Evolutionary conservation across 2,797 vertebrate genomes (phyloP).

Genomic region (Schizothorax lantsangensis): DNA sequence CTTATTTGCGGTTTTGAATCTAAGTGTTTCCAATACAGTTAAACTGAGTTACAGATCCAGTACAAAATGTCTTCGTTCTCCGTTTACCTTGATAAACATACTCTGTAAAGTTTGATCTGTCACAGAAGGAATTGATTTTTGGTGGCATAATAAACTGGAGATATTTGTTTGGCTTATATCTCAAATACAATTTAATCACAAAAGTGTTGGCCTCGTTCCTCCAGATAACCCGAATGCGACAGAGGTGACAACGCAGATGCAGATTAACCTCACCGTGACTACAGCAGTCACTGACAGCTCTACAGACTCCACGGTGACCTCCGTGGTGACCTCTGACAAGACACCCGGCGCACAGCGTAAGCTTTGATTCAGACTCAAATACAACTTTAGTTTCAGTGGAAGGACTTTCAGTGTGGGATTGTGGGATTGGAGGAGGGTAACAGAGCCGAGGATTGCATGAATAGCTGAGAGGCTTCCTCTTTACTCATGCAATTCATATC

Average conservation of each 20-base stretch:
- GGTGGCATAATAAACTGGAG: background rate
- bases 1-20: background rate
- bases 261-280: background rate
- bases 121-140: background rate
- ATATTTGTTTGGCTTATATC: slow-evolving; percentile 1
- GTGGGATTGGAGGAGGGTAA: slow-evolving; percentile 16
- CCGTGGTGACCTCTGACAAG: background rate
- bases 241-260: background rate
- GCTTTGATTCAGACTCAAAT: background rate
- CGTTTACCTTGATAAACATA: background rate
- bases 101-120: slow-evolving; percentile 5
- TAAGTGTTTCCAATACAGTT: background rate
- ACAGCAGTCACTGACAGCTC: background rate
- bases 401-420: slow-evolving; percentile 6
- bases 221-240: background rate
- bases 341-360: background rate
- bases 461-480: slow-evolving; percentile 46
- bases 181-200: background rate
- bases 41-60: background rate
- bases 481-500: slow-evolving; percentile 55
- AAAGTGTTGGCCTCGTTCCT: background rate
- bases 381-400: background rate
- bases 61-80: background rate
- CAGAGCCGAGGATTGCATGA: slow-evolving; percentile 25
- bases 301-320: background rate